Evolutionary conservation across 2,888 invertebrate species (phyloP).

Genomic region (Zeuzera pyrina): DNA sequence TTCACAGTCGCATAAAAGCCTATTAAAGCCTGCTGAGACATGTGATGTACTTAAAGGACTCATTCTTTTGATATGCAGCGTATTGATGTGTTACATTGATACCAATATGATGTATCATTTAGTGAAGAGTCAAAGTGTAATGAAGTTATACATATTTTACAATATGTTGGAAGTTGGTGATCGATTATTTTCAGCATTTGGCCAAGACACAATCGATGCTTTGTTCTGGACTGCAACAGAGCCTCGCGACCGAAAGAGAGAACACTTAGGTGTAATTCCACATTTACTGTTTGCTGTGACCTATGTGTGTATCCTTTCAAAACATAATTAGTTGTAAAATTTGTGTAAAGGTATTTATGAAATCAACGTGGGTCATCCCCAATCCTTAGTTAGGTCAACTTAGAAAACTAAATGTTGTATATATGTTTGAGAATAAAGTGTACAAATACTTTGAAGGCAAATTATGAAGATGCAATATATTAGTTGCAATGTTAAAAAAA

Average conservation of each 20-base stretch:
- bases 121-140: slow-evolving; percentile 97
- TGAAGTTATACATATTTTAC: slow-evolving; percentile 99
- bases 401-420: no score
- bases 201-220: slow-evolving; percentile 98
- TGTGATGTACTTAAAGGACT: slow-evolving; percentile 97
- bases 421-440: no score
- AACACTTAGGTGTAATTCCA: slow-evolving; percentile 89
- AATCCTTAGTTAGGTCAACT: no score
- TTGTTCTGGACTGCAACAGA: slow-evolving; percentile 99
- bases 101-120: slow-evolving; percentile 98
- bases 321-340: slow-evolving; percentile 2
- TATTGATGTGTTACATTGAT: slow-evolving; percentile 92
- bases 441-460: no score
- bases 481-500: no score
- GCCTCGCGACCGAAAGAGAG: slow-evolving; percentile 84
- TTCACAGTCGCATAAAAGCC: slow-evolving; percentile 57
- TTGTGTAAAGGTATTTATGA: no score
- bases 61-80: slow-evolving; percentile 86
- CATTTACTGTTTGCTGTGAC: slow-evolving; percentile 93
- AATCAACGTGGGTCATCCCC: no score
- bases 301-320: slow-evolving; percentile 94
- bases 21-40: slow-evolving; percentile 90
- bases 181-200: slow-evolving; percentile 94
- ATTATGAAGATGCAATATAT: no score
- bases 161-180: slow-evolving; percentile 99